Conservation (phyloP, 2,797 vertebrate genomes). For the Coccyzus lansbergi region DNA sequence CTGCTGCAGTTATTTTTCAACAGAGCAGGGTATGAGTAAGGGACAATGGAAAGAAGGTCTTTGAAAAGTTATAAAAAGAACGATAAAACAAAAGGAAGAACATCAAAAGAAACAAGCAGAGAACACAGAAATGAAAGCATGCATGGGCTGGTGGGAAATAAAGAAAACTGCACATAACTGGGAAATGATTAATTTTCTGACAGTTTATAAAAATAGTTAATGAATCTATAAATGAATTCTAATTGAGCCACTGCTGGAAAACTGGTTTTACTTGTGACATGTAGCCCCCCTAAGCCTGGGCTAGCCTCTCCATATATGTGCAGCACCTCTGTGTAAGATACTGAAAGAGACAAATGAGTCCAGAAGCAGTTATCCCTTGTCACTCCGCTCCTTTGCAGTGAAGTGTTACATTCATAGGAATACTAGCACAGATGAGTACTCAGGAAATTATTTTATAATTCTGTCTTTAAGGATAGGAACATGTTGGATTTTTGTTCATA, state of each 20-base stretch:
- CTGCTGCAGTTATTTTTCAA: background rate
- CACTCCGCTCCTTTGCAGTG: background rate
- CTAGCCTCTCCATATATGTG: background rate
- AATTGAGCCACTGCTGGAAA: background rate
- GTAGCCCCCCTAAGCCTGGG: background rate
- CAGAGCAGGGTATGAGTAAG: background rate
- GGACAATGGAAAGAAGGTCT: constrained; percentile 6
- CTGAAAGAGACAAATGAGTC: background rate
- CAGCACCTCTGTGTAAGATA: background rate
- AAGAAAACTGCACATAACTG: background rate
- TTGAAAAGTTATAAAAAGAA: constrained; percentile 46
- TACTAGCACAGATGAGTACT: background rate
- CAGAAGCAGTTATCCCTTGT: background rate
- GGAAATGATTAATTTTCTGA: constrained; percentile 30
- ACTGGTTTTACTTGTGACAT: background rate
- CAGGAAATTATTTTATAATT: background rate
- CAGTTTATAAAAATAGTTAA: background rate
- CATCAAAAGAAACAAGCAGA: background rate
- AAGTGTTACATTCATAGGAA: background rate
- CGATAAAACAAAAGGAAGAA: constrained; percentile 19
- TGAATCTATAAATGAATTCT: background rate
- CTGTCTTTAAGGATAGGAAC: background rate
- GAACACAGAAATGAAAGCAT: background rate
- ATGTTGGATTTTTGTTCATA: background rate
- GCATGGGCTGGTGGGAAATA: background rate